These are phyloP conservation scores for Metopolophium dirhodum DNA, from an alignment of 1,140 invertebrate genomes.

Conservation along the genomic window DNA sequence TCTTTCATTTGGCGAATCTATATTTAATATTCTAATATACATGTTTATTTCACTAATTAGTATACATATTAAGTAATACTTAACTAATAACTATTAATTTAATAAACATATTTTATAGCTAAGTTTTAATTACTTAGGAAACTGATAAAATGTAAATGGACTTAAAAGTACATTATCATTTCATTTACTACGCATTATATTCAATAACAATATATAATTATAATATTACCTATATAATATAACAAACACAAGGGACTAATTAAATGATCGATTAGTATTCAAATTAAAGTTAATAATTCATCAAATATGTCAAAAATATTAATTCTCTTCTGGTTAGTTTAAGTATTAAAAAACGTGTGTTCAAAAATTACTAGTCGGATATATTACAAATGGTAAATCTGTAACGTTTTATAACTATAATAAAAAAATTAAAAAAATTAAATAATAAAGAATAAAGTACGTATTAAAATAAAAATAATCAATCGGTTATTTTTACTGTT, in stretches of 20 bases:
- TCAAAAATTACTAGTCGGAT: too few species aligned
- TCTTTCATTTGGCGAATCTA: not conserved
- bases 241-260: not conserved
- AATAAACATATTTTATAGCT: not conserved
- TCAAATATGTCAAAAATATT: too few species aligned
- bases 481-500: too few species aligned
- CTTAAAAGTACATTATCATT: not conserved
- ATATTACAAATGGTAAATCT: too few species aligned
- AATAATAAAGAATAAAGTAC: too few species aligned
- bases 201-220: not conserved
- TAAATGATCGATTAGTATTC: not conserved
- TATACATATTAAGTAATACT: not conserved
- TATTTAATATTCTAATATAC: not conserved
- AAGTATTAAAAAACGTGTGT: too few species aligned
- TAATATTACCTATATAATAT: not conserved
- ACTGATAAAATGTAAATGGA: not conserved
- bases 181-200: not conserved
- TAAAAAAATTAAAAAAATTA: too few species aligned
- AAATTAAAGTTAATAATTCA: too few species aligned
- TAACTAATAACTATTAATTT: not conserved
- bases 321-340: too few species aligned
- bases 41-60: not conserved
- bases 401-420: too few species aligned
- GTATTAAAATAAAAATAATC: too few species aligned
- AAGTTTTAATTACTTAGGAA: not conserved